These are phyloP conservation scores for Euproctis similis DNA, from an alignment of 2,888 invertebrate genomes.

Conservation along the genomic window DNA sequence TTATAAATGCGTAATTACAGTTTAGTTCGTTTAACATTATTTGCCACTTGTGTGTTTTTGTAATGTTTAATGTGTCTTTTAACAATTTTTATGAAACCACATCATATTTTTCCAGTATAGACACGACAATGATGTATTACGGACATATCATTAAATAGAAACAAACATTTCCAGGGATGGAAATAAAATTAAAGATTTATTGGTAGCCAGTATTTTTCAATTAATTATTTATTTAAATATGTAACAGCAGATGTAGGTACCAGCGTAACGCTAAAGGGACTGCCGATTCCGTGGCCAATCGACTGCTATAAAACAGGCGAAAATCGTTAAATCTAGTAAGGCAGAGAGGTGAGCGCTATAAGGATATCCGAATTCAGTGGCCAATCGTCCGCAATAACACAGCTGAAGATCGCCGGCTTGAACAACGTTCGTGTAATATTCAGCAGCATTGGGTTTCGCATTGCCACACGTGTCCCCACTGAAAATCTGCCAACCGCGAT, in stretches of 20 bases:
- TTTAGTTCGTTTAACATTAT: too few species aligned
- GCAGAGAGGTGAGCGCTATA: conserved; percentile 23
- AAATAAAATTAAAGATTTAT: too few species aligned
- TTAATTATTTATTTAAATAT: conserved; percentile 28
- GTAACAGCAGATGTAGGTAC: too few species aligned
- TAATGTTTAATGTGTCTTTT: too few species aligned
- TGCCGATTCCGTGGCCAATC: conserved; percentile 48
- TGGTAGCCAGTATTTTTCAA: conserved; percentile 17
- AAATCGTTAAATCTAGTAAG: conserved; percentile 41
- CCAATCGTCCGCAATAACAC: conserved; percentile 62
- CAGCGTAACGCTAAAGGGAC: too few species aligned
- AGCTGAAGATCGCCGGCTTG: conserved; percentile 46
- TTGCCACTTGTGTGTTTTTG: too few species aligned
- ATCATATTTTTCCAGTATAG: too few species aligned
- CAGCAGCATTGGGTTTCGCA: conserved; percentile 38
- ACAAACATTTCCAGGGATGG: too few species aligned
- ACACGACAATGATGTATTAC: too few species aligned
- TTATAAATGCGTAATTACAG: too few species aligned
- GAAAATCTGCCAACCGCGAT: conserved; percentile 34
- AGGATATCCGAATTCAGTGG: conserved; percentile 33
- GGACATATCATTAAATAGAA: too few species aligned
- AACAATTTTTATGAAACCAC: too few species aligned
- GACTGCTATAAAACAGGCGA: conserved; percentile 53
- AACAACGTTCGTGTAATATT: conserved; percentile 60
- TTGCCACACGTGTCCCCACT: conserved; percentile 62